phyloP scores from a whole-genome alignment of 2,888 invertebrate species.

The Coenonympha glycerion region DNA sequence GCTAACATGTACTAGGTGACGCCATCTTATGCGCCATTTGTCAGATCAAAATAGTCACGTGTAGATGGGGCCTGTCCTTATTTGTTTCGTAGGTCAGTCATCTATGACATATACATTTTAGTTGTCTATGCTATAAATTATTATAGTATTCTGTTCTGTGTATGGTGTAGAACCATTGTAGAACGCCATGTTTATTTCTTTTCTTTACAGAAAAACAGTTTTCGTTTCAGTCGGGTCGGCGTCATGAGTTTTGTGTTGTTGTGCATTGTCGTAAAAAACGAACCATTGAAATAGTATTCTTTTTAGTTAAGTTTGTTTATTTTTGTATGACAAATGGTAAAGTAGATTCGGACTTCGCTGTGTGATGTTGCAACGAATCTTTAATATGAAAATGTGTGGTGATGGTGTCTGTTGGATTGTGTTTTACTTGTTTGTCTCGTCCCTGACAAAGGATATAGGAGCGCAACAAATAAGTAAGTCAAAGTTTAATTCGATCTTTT shows the following conservation, averaged over 20 bases:
- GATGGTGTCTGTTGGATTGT: slow-evolving; percentile 52
- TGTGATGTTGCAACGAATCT: slow-evolving; percentile 20
- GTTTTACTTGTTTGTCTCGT: slow-evolving; percentile 56
- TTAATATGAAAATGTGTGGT: slow-evolving; percentile 53
- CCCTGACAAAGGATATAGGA: slow-evolving; percentile 58
- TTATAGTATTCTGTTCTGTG: too few species aligned
- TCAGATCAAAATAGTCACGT: too few species aligned
- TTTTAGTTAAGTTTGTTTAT: slow-evolving; percentile 18
- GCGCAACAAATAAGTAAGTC: slow-evolving; percentile 61
- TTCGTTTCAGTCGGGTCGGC: neutral
- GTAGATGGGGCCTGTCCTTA: too few species aligned
- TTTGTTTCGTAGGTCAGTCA: too few species aligned
- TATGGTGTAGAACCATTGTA: too few species aligned
- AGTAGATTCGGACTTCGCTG: slow-evolving; percentile 23
- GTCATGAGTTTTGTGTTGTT: slow-evolving; percentile 43
- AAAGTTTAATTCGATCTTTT: slow-evolving; percentile 7
- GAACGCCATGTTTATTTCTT: too few species aligned
- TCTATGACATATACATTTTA: too few species aligned
- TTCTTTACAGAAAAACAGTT: too few species aligned
- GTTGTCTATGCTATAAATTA: too few species aligned
- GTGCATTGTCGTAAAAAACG: slow-evolving; percentile 33
- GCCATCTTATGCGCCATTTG: too few species aligned
- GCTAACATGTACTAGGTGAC: too few species aligned
- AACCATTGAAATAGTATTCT: slow-evolving; percentile 26
- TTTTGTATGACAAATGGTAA: slow-evolving; percentile 12